Evolutionary conservation across 2,797 vertebrate genomes (phyloP).

Genomic region (Lacerta bilineata): DNA sequence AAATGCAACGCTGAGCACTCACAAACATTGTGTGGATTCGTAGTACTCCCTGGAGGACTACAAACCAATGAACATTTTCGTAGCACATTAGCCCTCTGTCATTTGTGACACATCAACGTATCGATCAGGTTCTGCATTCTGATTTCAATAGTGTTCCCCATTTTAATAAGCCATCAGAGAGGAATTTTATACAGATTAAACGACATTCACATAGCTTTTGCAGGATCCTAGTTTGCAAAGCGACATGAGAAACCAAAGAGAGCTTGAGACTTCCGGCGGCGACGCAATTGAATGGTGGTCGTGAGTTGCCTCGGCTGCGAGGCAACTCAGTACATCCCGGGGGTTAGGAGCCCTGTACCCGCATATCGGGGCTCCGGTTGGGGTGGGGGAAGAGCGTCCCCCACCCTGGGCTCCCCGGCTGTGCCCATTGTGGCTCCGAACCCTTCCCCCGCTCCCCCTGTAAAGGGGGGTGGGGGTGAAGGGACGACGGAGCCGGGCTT

Average conservation of each 20-base stretch:
- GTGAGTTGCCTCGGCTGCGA: too few relatives aligned
- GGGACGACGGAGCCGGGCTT: too few relatives aligned
- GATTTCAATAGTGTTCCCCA: slow-evolving; percentile 57
- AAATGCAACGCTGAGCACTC: slow-evolving; percentile 56
- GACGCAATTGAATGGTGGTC: too few relatives aligned
- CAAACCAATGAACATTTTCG: slow-evolving; percentile 69
- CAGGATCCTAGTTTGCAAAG: slow-evolving; percentile 25
- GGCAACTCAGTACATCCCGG: too few relatives aligned
- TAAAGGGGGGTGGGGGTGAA: too few relatives aligned
- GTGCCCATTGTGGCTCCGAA: too few relatives aligned
- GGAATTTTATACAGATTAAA: slow-evolving; percentile 48
- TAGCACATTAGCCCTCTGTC: slow-evolving; percentile 43
- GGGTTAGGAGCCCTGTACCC: too few relatives aligned
- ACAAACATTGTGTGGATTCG: slow-evolving; percentile 72
- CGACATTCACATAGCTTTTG: slow-evolving; percentile 6
- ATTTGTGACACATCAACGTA: slow-evolving; percentile 59
- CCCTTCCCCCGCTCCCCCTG: too few relatives aligned
- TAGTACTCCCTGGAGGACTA: slow-evolving; percentile 78
- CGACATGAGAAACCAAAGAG: background rate
- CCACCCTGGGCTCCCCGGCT: too few relatives aligned
- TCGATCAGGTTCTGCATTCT: slow-evolving; percentile 47
- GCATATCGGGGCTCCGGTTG: too few relatives aligned
- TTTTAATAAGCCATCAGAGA: slow-evolving; percentile 55
- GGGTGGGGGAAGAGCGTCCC: too few relatives aligned
- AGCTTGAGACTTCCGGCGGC: too few relatives aligned